Evolutionary conservation across 1,140 invertebrate species (phyloP).

Genomic region (Rhyacophila brunnea): DNA sequence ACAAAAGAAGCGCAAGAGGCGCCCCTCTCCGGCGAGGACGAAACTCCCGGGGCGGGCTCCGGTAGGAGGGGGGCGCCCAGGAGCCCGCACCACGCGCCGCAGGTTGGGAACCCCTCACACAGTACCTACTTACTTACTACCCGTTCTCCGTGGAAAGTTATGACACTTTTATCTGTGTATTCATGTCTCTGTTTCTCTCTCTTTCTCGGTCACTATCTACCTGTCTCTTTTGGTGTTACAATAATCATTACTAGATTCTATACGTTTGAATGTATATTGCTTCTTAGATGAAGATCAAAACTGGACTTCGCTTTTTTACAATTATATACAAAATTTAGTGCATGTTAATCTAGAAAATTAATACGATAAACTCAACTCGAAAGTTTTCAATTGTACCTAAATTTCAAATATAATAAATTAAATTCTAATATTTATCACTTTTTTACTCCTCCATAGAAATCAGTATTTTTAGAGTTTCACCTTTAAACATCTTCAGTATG

Average conservation of each 20-base stretch:
- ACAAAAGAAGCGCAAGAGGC: slow-evolving; percentile 72
- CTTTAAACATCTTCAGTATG: too few species aligned
- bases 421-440: too few species aligned
- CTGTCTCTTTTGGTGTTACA: slow-evolving; percentile 33
- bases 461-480: too few species aligned
- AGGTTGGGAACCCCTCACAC: slow-evolving; percentile 50
- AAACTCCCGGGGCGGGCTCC: slow-evolving; percentile 42
- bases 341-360: too few species aligned
- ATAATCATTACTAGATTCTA: background rate
- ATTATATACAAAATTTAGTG: too few species aligned
- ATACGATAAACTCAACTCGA: too few species aligned
- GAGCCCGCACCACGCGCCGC: slow-evolving; percentile 46
- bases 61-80: slow-evolving; percentile 37
- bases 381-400: too few species aligned
- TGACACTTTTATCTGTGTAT: slow-evolving; percentile 34
- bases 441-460: too few species aligned
- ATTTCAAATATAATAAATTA: too few species aligned
- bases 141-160: background rate
- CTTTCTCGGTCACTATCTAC: slow-evolving; percentile 42
- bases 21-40: slow-evolving; percentile 56
- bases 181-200: slow-evolving; percentile 37
- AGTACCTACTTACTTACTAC: slow-evolving; percentile 12
- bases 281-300: background rate
- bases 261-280: background rate
- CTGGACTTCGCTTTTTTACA: too few species aligned